Percentiles rank a stretch among this genome's conserved stretches.
These are phyloP conservation scores for Bucorvus abyssinicus DNA, from an alignment of 2,797 vertebrate species.

Conservation along the genomic window DNA sequence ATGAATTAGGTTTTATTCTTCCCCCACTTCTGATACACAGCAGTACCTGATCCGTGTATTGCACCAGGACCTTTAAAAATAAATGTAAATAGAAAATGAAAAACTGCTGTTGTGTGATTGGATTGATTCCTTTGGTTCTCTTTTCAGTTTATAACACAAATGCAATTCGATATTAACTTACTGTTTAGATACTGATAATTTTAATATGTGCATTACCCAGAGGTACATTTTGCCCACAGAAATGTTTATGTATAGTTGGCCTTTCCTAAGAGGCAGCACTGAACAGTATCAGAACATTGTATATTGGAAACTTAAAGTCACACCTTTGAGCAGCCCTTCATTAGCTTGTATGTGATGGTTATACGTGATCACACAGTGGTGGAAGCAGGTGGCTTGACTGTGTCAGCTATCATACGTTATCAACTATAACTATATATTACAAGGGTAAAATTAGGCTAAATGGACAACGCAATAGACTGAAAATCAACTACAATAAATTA, in stretches of 20 bases:
- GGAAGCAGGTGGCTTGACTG: not conserved
- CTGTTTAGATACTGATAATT: not conserved
- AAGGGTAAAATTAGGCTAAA: not conserved
- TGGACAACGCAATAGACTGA: not conserved
- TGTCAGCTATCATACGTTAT: not conserved
- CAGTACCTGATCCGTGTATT: not conserved
- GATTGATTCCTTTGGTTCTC: not conserved
- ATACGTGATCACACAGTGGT: not conserved
- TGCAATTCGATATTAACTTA: not conserved
- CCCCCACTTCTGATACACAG: not conserved
- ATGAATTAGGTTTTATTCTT: not conserved
- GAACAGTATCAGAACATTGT: not conserved
- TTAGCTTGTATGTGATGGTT: too few species aligned
- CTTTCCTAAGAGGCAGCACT: not conserved
- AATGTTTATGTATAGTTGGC: not conserved
- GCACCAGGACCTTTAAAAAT: not conserved
- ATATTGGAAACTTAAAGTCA: not conserved
- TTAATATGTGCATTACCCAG: accelerated
- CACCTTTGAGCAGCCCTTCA: not conserved
- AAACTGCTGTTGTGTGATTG: not conserved
- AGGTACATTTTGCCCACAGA: accelerated
- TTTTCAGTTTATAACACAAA: not conserved
- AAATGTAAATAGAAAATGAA: not conserved
- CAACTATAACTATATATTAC: not conserved
- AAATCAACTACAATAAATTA: not conserved